Evolutionary conservation across 2,888 invertebrate species (phyloP).

Genomic region (Lasiommata megera): DNA sequence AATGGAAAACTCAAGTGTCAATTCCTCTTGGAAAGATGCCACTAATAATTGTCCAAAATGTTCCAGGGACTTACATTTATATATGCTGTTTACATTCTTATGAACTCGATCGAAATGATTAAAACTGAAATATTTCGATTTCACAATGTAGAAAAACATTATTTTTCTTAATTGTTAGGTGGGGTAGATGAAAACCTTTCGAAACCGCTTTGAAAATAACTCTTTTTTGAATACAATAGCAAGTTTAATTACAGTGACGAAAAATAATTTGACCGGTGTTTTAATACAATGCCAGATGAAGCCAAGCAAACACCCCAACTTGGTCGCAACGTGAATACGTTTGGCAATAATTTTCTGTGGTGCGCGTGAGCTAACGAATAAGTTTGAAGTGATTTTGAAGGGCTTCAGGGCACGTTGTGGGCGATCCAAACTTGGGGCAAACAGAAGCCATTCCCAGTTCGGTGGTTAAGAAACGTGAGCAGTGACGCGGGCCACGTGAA

Average conservation of each 20-base stretch:
- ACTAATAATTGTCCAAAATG: too few relatives aligned
- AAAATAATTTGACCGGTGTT: not conserved
- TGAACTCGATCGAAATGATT: too few relatives aligned
- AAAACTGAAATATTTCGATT: too few relatives aligned
- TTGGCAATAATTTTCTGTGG: constrained; percentile 49
- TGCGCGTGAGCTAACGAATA: constrained; percentile 60
- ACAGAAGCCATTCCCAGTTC: constrained; percentile 48
- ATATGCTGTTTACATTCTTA: too few relatives aligned
- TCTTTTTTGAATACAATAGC: not conserved
- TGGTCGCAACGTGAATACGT: constrained; percentile 18
- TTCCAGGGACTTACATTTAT: too few relatives aligned
- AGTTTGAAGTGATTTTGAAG: constrained; percentile 59
- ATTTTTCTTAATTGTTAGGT: too few relatives aligned
- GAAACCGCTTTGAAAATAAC: not conserved
- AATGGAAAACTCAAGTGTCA: not conserved
- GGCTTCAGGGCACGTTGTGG: constrained; percentile 61
- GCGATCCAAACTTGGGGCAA: constrained; percentile 55
- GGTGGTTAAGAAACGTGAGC: constrained; percentile 37
- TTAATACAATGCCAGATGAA: constrained; percentile 5
- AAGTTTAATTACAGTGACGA: not conserved
- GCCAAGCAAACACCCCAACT: constrained; percentile 17
- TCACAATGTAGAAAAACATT: too few relatives aligned
- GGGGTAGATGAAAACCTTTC: not conserved
- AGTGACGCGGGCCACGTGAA: constrained; percentile 45
- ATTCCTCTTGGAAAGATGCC: too few relatives aligned